Evolutionary conservation across 2,113 vertebrate species (phyloP).

Genomic region (Hypocryptadius cinnamomeus): DNA sequence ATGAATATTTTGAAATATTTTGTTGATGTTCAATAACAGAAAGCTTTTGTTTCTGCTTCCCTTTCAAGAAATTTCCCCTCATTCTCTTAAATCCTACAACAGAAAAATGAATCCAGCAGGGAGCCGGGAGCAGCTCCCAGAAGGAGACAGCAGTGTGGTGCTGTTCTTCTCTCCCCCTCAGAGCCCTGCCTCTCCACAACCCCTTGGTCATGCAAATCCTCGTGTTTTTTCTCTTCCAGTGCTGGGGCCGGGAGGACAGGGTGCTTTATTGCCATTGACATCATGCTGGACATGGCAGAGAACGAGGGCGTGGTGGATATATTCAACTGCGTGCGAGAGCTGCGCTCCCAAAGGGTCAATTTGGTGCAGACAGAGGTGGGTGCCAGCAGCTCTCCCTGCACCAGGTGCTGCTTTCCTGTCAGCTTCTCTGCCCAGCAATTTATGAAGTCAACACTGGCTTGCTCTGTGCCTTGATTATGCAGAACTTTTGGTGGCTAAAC

Average conservation of each 20-base stretch:
- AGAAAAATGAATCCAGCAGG: neutral
- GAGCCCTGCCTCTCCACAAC: neutral
- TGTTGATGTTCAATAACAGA: neutral
- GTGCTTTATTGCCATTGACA: slow-evolving; percentile 96
- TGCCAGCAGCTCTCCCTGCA: neutral
- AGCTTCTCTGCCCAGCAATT: neutral
- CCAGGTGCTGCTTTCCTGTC: neutral
- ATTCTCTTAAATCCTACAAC: neutral
- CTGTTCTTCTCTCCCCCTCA: neutral
- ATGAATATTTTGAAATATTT: neutral
- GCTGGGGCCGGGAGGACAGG: slow-evolving; percentile 93
- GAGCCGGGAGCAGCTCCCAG: neutral
- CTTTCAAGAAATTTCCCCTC: neutral
- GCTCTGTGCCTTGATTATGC: neutral
- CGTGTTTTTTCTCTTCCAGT: slow-evolving; percentile 48
- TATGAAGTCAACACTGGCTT: neutral
- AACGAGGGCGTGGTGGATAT: slow-evolving; percentile 97
- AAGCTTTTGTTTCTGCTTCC: neutral
- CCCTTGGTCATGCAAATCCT: neutral
- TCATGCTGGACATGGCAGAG: slow-evolving; percentile 99
- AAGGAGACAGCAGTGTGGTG: neutral
- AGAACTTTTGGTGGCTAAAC: neutral
- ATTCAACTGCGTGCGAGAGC: slow-evolving; percentile 97
- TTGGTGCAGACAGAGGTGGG: slow-evolving; percentile 95
- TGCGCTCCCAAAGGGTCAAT: slow-evolving; percentile 93